Evolutionary conservation across 2,113 vertebrate genomes (phyloP).

Genomic region (Regulus satrapa): DNA sequence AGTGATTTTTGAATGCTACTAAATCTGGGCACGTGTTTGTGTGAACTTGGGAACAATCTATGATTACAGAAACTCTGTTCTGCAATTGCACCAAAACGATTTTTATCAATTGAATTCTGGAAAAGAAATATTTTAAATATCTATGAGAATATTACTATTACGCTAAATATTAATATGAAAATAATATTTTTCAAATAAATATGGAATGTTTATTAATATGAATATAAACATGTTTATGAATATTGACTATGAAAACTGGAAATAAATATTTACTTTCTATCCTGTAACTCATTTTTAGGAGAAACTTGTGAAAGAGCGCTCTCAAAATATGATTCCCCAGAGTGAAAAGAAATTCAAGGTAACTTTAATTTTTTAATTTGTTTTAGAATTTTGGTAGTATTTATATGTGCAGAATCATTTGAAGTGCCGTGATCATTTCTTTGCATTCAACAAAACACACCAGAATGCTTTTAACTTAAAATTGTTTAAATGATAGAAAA

Average conservation of each 20-base stretch:
- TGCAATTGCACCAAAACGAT: not conserved
- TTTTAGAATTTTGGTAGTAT: not conserved
- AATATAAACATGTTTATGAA: no score
- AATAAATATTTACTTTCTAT: not conserved
- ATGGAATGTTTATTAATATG: no score
- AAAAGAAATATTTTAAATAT: no score
- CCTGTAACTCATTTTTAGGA: constrained; percentile 59
- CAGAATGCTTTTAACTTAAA: not conserved
- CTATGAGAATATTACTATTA: no score
- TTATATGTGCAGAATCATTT: not conserved
- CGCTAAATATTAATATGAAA: no score
- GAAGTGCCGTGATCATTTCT: not conserved
- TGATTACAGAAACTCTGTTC: not conserved
- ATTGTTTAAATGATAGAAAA: constrained; percentile 54
- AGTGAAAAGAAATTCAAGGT: constrained; percentile 71
- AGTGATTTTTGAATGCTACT: not conserved
- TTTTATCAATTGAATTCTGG: not conserved
- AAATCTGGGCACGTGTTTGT: not conserved
- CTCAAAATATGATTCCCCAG: constrained; percentile 4
- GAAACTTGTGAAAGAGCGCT: constrained; percentile 52
- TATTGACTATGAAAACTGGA: no score
- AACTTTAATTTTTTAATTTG: not conserved
- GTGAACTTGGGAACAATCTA: not conserved
- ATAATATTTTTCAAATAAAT: no score
- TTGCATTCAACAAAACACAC: not conserved